Conservation (phyloP, 2,797 vertebrate species). For the Chloroceryle amazona region DNA sequence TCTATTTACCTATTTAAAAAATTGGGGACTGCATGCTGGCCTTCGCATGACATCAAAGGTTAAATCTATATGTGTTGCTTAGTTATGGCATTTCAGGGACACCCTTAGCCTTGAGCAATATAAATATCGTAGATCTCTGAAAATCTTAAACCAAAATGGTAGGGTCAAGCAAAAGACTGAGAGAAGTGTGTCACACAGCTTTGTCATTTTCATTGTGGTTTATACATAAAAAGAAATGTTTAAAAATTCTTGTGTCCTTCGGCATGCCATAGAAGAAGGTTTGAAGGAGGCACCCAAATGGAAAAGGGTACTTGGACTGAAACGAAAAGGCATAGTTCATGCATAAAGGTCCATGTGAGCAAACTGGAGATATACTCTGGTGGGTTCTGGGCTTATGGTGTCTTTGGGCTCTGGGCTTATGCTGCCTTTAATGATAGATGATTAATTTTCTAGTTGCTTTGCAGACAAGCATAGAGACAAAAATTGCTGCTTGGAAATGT, state of each 20-base stretch:
- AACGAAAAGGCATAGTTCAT: constrained; percentile 24
- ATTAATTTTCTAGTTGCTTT: constrained; percentile 49
- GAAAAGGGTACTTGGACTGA: neutral
- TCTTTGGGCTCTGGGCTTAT: constrained; percentile 9
- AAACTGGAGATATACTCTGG: neutral
- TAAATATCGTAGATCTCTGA: neutral
- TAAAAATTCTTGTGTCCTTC: neutral
- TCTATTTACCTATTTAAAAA: neutral
- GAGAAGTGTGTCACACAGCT: neutral
- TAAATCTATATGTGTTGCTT: neutral
- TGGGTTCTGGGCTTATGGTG: constrained; percentile 6
- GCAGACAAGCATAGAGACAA: neutral
- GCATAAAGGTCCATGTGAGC: neutral
- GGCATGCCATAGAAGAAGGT: neutral
- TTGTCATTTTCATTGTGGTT: neutral
- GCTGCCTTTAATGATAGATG: constrained; percentile 45
- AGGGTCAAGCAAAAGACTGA: neutral
- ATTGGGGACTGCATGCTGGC: neutral
- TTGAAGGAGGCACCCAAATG: neutral
- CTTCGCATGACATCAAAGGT: neutral
- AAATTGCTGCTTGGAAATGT: constrained; percentile 12
- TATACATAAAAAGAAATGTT: neutral
- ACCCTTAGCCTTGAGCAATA: neutral
- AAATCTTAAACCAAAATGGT: neutral
- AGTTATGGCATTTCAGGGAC: neutral